Base-by-base conservation (phyloP, 92 coral and sea anemone species). In the Ricordea florida region DNA sequence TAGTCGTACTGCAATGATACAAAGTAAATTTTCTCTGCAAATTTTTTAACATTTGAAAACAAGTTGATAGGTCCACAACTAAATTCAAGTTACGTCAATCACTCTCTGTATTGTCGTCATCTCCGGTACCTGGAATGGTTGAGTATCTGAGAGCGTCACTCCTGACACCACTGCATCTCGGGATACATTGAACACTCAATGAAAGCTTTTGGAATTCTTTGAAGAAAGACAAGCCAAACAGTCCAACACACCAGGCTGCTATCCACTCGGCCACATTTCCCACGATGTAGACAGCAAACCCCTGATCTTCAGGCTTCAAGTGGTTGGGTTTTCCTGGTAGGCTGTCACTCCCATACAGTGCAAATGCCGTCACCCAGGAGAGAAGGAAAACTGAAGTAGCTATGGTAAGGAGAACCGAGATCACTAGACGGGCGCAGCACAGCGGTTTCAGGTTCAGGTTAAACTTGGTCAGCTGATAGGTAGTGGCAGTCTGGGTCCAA, bases 181-280 rank as follows among this genome's bases (percentile, higher is more conserved):
- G 80, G 18, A 73, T 72, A 67, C 99, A 96, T 35, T 85, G 82
- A 24, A 90, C 84, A 14, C 74, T 89, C 14, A 96, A 44, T 1
- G 88, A 66, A 10, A 96, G 55, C 47, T 82, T 82, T 66, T 96
- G 99, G 38, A 96, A 86, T 61, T 96, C 99, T 34, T 74, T 66
- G 65, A 73, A 92, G 59, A 89, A 96, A 17, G 96, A 67, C 48
- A 91, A 37, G 0, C 81, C 70, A 66, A 85, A 82, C 10, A 86
- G 51, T 4, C 94, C 83, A 77, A 92, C 92, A 30, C 82, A 92
- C 45, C 89, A 81, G 1, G 87, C 93, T 0, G 93, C 96, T 3
- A 87, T 18, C 99, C 99, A 96, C 68, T 96, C 97, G 29, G 87
- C 80, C 22, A 81, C 65, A 40, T 96, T 89, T 38, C 99, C 93